Base-by-base conservation (phyloP, 2,797 vertebrate genomes). In the Phrynocephalus vlangalii region DNA sequence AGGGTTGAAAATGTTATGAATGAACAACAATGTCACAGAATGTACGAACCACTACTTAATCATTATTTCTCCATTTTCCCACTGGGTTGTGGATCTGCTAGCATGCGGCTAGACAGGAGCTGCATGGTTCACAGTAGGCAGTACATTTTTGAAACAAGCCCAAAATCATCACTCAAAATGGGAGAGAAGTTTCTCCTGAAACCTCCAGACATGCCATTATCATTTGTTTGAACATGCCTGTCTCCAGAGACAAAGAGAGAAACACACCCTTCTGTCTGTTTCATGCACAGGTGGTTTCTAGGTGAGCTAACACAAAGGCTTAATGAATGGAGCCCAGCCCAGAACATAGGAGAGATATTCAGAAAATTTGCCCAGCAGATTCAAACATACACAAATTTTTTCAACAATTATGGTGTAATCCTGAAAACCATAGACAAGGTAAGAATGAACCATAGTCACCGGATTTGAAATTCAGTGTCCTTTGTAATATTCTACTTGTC, bases 371-470 rank as follows among this genome's bases (percentile, higher is more conserved):
- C 96, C 93, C 96, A 94, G 56, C 96, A 95, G 33, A 89, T 98
- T 90, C 92, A 95, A 83, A 94, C 93, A 24, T 97, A 97, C 79
- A 97, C 96, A 89, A 98, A 97, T 95, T 98, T 98, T 93, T 97
- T 98, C 82, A 98, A 98, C 94, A 98, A 97, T 93, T 98, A 98
- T 88, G 90, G 95, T 28, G 96, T 97, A 8, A 96, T 97, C 86
- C 95, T 98, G 83, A 91, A 93, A 92, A 96, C 96, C 72, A 94
- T 98, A 1, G 97, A 98, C 94, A 98, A 97, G 97, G 98, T 98
- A 90, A 68, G 72, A 73, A 67, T 20, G 3, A 22, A 81, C 3
- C 16, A 66, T n/a, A 5, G 2, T 22, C 3, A 5, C 66, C 28
- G 18, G 22, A 63, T 15, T 73, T 50, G 22, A 71, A 18, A 13